Evolutionary conservation across 2,888 invertebrate genomes (phyloP), one percentile per base, ranked within the genome.

Genomic region (Esperia sulphurella): DNA sequence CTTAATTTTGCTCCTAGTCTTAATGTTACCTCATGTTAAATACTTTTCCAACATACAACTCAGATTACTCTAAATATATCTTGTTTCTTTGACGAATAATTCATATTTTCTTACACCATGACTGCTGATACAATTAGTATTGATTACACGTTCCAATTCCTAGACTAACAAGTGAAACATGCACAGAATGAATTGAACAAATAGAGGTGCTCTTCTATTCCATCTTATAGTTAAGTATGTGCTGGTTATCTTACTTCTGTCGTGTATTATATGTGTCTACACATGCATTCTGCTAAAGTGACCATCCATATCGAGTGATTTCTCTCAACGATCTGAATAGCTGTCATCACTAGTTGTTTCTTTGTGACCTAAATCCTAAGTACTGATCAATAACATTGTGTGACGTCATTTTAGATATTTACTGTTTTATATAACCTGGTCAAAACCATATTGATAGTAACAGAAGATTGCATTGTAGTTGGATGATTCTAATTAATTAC

Each of bases 251-350:
- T 48, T 43, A 13, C 40, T 58, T 62, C 56, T 53, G 56, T 57
- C 60, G 63, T 42, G 43, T 56, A 48, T 35, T 65, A 66, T 65
- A 66, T 65, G 61, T 69, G 61, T 63, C 64, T 52, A 61, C 58
- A 54, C 61, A 60, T 65, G 68, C 79, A 82, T 83, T 75, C 77
- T 73, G 51, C 28, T 52, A 58, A 67, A 54, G 63, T 74, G 77
- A 67, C 79, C 79, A 71, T 72, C 73, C 80, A 61, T 71, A 65
- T 68, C 75, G 54, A 45, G 52, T 52, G 76, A 74, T 83, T 79
- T 83, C 82, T 73, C 75, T 65, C 54, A 53, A 61, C 61, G 58
- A 68, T 68, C 65, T 69, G 55, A 65, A 65, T 63, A 60, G 45
- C 43, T 49, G 41, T 31, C 30, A 29, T 12, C 2, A 39, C n/a